These are phyloP conservation scores for Triplophysa siluroides DNA, from an alignment of 2,113 vertebrate species.

Conservation along the genomic window DNA sequence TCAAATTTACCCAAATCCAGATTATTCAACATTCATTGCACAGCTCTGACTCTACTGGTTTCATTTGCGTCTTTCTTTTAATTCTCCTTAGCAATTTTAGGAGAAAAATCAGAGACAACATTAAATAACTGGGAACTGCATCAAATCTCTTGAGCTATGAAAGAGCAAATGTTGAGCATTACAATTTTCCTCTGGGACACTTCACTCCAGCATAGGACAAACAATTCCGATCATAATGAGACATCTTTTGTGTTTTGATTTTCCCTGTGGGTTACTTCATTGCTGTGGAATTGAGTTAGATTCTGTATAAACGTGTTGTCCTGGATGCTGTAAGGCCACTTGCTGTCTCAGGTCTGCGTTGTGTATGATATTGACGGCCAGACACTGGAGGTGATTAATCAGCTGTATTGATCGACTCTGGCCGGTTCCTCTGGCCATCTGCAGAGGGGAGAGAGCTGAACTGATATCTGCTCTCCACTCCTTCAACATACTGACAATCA, in stretches of 20 bases:
- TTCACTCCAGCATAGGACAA: too few relatives aligned
- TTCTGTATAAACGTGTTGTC: conserved; percentile 68
- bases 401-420: conserved; percentile 87
- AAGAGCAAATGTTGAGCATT: too few relatives aligned
- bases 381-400: conserved; percentile 91
- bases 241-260: not conserved
- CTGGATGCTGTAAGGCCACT: conserved; percentile 57
- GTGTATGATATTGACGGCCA: conserved; percentile 89
- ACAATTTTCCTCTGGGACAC: too few relatives aligned
- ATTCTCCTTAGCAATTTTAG: too few relatives aligned
- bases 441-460: conserved; percentile 78
- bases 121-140: too few relatives aligned
- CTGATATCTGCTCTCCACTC: conserved; percentile 78
- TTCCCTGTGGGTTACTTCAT: too few relatives aligned
- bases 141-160: too few relatives aligned
- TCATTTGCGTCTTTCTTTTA: too few relatives aligned
- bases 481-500: conserved; percentile 87
- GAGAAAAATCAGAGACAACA: too few relatives aligned
- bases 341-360: conserved; percentile 81
- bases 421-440: conserved; percentile 66
- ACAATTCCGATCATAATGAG: not conserved
- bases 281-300: not conserved
- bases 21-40: too few relatives aligned
- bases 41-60: too few relatives aligned
- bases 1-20: too few relatives aligned